A percentile compares a stretch with the other conserved stretches of the same genome.
Evolutionary conservation across 1,140 invertebrate genomes (phyloP).

Genomic region (Nephila pilipes): DNA sequence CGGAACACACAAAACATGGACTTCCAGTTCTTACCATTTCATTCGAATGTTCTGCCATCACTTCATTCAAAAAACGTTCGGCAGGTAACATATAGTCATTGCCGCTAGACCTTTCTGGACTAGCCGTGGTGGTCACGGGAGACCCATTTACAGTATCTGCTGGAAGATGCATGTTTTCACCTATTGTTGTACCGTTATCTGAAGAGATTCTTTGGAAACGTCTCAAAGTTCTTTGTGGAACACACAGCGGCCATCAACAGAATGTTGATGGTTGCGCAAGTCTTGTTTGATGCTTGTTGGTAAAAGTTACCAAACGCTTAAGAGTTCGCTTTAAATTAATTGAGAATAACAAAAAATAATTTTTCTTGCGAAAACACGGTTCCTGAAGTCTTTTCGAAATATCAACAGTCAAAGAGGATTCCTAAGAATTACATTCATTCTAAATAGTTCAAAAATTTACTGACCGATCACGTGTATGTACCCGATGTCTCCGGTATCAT

Average conservation of each 20-base stretch:
- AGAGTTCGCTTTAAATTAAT: not conserved
- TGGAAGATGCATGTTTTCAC: slow-evolving; percentile 55
- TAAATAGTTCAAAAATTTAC: not conserved
- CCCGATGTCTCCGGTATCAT: not conserved
- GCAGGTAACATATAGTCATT: slow-evolving; percentile 32
- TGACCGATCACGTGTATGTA: not conserved
- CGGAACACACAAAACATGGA: slow-evolving; percentile 95
- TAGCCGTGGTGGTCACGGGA: not conserved
- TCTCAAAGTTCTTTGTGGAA: not conserved
- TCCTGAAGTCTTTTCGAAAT: too few species aligned
- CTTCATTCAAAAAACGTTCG: slow-evolving; percentile 89
- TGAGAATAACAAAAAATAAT: too few species aligned
- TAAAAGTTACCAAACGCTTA: not conserved
- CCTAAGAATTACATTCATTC: too few species aligned
- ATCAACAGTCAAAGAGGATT: too few species aligned
- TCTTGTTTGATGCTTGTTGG: not conserved
- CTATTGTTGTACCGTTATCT: not conserved
- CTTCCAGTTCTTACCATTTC: slow-evolving; percentile 94
- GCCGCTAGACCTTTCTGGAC: not conserved
- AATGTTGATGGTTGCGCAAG: not conserved
- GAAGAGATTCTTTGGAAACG: not conserved
- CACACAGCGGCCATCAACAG: not conserved
- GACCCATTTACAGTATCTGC: not conserved
- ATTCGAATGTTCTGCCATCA: slow-evolving; percentile 90
- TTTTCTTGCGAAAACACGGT: too few species aligned